Percentiles rank a stretch among this genome's conserved stretches.
These are phyloP conservation scores for Drosophila suzukii DNA, from an alignment of 1,140 invertebrate genomes.

Conservation along the genomic window DNA sequence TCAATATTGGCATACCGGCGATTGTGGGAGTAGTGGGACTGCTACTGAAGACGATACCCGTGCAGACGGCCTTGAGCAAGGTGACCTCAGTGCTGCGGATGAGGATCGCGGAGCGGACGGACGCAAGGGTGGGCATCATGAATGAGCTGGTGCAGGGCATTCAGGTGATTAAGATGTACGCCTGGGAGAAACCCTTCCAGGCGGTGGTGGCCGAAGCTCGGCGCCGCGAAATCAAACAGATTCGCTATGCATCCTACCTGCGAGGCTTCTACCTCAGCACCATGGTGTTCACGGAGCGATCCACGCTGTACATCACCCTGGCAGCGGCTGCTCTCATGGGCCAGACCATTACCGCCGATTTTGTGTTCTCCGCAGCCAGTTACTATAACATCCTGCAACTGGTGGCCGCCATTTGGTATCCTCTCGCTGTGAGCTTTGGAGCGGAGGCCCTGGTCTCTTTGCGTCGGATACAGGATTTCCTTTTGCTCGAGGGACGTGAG, in stretches of 20 bases:
- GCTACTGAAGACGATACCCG: conserved; percentile 87
- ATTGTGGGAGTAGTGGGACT: conserved; percentile 89
- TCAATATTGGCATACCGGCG: conserved; percentile 88
- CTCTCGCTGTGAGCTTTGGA: conserved; percentile 88
- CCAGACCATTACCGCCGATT: conserved; percentile 88
- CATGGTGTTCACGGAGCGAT: conserved; percentile 90
- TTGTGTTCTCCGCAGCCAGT: conserved; percentile 89
- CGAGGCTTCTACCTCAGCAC: conserved; percentile 88
- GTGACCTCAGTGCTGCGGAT: conserved; percentile 85
- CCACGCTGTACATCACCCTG: conserved; percentile 90
- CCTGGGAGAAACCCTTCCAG: conserved; percentile 90
- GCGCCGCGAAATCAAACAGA: conserved; percentile 88
- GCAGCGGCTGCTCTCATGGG: conserved; percentile 89
- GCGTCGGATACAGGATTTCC: conserved; percentile 87
- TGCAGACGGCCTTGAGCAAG: conserved; percentile 88
- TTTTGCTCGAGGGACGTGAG: conserved; percentile 87
- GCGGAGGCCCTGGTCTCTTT: conserved; percentile 89
- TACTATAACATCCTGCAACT: conserved; percentile 89
- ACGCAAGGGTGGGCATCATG: conserved; percentile 91
- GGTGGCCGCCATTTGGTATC: conserved; percentile 89
- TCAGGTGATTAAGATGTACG: conserved; percentile 93
- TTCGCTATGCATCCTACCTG: conserved; percentile 89
- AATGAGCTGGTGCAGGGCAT: conserved; percentile 91
- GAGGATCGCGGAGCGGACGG: conserved; percentile 87
- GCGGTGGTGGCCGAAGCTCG: conserved; percentile 86